Conservation (phyloP, 2,113 vertebrate genomes). For the Cyprinodon brontotheroides region DNA sequence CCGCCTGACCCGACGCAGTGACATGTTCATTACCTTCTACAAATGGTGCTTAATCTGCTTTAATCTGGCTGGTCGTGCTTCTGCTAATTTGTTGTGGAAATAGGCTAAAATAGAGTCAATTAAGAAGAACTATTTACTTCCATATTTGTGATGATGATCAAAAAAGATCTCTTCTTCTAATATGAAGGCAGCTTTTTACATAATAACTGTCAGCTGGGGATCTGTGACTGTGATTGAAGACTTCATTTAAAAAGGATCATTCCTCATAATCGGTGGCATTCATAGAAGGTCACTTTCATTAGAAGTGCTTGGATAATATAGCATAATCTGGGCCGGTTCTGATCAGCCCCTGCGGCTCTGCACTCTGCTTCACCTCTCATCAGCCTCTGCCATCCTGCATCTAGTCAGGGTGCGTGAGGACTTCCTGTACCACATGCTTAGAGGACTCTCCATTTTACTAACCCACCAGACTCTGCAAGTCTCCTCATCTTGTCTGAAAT, state of each 20-base stretch:
- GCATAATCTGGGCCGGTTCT: constrained; percentile 38
- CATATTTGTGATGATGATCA: constrained; percentile 45
- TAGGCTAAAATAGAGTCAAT: constrained; percentile 62
- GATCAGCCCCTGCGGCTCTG: constrained; percentile 45
- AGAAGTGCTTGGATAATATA: constrained; percentile 50
- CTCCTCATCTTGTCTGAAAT: constrained; percentile 56
- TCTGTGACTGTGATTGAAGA: constrained; percentile 64
- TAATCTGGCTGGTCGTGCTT: constrained; percentile 28
- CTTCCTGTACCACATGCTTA: constrained; percentile 58
- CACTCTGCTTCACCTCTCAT: constrained; percentile 13
- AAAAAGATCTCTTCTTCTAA: constrained; percentile 33
- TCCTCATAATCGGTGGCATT: constrained; percentile 69
- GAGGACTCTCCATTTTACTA: constrained; percentile 69
- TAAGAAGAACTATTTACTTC: constrained; percentile 55
- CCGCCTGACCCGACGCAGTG: constrained; percentile 55
- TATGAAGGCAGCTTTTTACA: constrained; percentile 43
- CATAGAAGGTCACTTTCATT: constrained; percentile 73
- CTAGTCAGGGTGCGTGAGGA: constrained; percentile 52
- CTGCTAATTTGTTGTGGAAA: constrained; percentile 68
- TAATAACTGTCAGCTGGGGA: constrained; percentile 44
- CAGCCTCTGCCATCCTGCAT: constrained; percentile 15
- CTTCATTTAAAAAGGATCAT: constrained; percentile 68
- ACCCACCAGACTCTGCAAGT: constrained; percentile 64
- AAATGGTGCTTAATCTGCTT: constrained; percentile 61
- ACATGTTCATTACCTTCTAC: constrained; percentile 63